phyloP scores from a whole-genome alignment of 2,113 vertebrate species.

The Porphyrio hochstetteri region DNA sequence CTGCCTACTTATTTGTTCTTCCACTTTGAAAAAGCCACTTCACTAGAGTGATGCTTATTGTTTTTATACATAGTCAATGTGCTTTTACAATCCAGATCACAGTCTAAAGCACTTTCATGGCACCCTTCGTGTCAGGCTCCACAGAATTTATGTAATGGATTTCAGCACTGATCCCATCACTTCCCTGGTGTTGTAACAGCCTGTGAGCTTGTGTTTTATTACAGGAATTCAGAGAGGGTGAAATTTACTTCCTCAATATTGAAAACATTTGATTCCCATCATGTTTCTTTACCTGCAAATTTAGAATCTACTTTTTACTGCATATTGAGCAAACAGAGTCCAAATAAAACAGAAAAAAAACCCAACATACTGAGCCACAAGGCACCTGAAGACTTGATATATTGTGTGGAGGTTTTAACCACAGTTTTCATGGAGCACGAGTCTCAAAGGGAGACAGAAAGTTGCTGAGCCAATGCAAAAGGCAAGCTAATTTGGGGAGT shows the following conservation, averaged over 20 bases:
- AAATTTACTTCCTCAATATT: background rate
- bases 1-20: background rate
- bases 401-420: background rate
- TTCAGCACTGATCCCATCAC: background rate
- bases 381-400: fast-evolving
- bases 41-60: background rate
- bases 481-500: background rate
- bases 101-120: background rate
- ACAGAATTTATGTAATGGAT: background rate
- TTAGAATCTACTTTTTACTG: background rate
- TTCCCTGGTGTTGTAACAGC: background rate
- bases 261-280: background rate
- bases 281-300: background rate
- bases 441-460: background rate
- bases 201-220: background rate
- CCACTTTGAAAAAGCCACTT: background rate
- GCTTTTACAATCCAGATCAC: background rate
- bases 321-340: background rate
- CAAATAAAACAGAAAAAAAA: background rate
- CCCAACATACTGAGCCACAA: too few relatives aligned
- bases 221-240: background rate
- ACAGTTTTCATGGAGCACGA: background rate
- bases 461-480: background rate
- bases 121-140: background rate
- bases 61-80: background rate